phyloP scores from a whole-genome alignment of 2,113 vertebrate genomes.

The Eptesicus fuscus region DNA sequence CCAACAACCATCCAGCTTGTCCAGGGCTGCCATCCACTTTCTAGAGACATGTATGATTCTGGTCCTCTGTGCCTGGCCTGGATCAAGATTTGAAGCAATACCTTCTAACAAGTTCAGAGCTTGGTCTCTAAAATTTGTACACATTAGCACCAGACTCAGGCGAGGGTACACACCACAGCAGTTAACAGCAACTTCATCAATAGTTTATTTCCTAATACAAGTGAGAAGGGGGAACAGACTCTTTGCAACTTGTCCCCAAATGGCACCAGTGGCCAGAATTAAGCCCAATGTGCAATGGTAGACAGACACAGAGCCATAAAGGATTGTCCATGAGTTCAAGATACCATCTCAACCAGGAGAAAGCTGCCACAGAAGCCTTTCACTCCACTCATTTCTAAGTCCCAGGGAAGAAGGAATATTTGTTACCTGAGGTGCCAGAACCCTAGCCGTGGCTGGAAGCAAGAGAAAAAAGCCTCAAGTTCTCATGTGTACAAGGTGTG shows the following conservation, averaged over 20 bases:
- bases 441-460: background rate
- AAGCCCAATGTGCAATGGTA: background rate
- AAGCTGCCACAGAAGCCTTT: background rate
- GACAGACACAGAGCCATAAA: background rate
- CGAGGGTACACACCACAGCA: rapidly evolving
- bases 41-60: background rate
- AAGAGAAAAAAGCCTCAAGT: background rate
- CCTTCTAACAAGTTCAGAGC: background rate
- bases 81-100: background rate
- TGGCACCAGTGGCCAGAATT: background rate
- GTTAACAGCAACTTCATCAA: background rate
- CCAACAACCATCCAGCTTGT: background rate
- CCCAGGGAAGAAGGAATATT: background rate
- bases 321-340: background rate
- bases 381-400: background rate
- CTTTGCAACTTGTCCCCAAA: background rate
- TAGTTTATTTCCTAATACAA: background rate
- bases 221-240: background rate
- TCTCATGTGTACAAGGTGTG: background rate
- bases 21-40: too few species aligned
- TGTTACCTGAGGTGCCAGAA: background rate
- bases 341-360: background rate
- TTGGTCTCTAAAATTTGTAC: background rate
- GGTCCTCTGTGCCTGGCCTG: background rate
- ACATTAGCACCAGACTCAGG: background rate